Conservation (phyloP, 1,140 invertebrate genomes). For the Saccostrea glomerata region DNA sequence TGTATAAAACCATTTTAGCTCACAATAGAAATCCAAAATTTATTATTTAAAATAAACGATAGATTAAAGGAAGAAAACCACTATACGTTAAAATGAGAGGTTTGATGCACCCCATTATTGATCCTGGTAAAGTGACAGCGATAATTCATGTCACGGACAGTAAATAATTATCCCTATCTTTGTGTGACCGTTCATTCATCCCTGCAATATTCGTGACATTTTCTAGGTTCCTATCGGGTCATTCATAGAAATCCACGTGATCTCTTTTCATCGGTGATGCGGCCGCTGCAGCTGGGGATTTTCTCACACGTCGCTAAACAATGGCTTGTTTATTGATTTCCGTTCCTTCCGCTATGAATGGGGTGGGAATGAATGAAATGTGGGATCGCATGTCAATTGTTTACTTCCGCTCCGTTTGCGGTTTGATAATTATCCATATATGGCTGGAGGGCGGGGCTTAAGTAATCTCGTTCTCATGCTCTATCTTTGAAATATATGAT, state of each 20-base stretch:
- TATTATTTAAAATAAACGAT: too few relatives aligned
- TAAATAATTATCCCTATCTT: not conserved
- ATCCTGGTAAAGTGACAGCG: too few relatives aligned
- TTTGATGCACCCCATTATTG: too few relatives aligned
- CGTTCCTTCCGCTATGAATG: not conserved
- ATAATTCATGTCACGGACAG: not conserved
- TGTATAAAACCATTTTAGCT: too few relatives aligned
- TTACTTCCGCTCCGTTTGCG: slow-evolving; percentile 32
- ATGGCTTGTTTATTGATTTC: slow-evolving; percentile 30
- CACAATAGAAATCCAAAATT: too few relatives aligned
- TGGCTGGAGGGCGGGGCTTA: not conserved
- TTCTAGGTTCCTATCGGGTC: not conserved
- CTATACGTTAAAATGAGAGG: too few relatives aligned
- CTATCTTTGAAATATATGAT: not conserved
- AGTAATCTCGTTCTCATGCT: not conserved
- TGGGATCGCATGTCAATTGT: slow-evolving; percentile 36
- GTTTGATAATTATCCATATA: slow-evolving; percentile 33
- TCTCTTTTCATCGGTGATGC: not conserved
- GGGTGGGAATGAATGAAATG: slow-evolving; percentile 23
- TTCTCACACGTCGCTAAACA: slow-evolving; percentile 23
- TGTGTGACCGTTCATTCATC: not conserved
- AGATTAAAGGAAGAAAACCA: too few relatives aligned
- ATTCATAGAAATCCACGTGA: not conserved
- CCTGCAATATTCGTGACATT: not conserved
- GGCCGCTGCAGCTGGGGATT: not conserved